These are phyloP conservation scores for Drosophila stalkeri DNA, from an alignment of 2,888 invertebrate genomes.

Conservation along the genomic window DNA sequence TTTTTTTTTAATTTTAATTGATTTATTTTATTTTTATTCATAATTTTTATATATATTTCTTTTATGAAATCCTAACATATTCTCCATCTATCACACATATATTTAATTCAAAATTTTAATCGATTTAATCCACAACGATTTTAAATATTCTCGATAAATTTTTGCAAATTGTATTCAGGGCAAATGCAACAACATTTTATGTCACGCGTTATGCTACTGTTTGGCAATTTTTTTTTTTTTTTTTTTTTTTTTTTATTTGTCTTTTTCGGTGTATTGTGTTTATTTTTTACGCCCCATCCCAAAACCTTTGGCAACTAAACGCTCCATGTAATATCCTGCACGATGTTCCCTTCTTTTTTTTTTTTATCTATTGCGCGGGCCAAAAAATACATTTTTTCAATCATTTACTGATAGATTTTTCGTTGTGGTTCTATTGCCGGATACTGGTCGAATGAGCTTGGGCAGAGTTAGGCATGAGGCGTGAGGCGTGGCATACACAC, in stretches of 20 bases:
- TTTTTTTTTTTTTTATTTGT: neutral
- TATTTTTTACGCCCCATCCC: neutral
- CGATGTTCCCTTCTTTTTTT: slow-evolving; percentile 28
- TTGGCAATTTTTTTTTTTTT: neutral
- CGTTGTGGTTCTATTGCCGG: slow-evolving; percentile 55
- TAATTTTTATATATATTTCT: neutral
- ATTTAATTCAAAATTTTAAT: neutral
- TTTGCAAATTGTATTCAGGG: neutral
- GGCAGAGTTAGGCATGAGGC: slow-evolving; percentile 14
- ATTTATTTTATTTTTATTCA: neutral
- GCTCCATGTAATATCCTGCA: slow-evolving; percentile 57
- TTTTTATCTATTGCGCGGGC: slow-evolving; percentile 17
- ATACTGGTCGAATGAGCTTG: slow-evolving; percentile 44
- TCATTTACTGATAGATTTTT: slow-evolving; percentile 68
- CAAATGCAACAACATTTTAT: slow-evolving; percentile 13
- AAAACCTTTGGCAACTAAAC: slow-evolving; percentile 60
- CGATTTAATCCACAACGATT: neutral
- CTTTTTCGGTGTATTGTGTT: slow-evolving; percentile 17
- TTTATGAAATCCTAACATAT: neutral
- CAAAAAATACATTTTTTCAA: slow-evolving; percentile 59
- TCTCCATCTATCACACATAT: neutral
- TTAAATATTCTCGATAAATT: neutral
- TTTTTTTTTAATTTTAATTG: no score
- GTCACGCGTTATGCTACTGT: slow-evolving; percentile 12
- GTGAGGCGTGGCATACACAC: slow-evolving; percentile 18